Evolutionary conservation across 2,113 vertebrate species (phyloP).

Genomic region (Gorsachius goisagi): DNA sequence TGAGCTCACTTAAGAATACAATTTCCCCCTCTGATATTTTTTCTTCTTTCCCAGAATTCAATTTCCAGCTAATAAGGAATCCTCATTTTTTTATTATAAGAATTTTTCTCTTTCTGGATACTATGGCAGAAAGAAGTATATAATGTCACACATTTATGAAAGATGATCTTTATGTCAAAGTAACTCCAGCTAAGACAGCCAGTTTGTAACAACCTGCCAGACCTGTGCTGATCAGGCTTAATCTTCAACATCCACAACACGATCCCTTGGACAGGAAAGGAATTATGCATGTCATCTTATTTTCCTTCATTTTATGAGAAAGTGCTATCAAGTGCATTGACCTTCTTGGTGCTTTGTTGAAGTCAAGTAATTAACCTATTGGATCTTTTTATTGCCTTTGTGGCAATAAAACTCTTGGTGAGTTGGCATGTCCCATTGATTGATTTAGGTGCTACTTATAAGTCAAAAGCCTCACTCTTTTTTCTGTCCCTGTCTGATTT

Average conservation of each 20-base stretch:
- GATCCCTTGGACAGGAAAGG: neutral
- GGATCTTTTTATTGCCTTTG: slow-evolving; percentile 36
- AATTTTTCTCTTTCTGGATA: neutral
- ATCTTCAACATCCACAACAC: neutral
- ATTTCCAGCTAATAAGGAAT: slow-evolving; percentile 25
- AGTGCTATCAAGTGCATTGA: neutral
- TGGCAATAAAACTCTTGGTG: neutral
- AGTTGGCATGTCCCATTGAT: neutral
- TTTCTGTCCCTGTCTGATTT: neutral
- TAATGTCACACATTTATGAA: neutral
- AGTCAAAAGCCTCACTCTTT: neutral
- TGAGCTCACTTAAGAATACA: slow-evolving; percentile 30
- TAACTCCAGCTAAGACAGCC: neutral
- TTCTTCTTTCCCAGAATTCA: neutral
- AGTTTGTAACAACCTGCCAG: neutral
- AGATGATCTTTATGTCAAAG: neutral
- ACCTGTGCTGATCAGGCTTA: neutral
- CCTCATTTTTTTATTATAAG: neutral
- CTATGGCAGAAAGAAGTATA: neutral
- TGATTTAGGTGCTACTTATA: neutral
- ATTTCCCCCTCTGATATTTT: slow-evolving; percentile 8
- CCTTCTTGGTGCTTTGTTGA: neutral
- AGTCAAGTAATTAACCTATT: slow-evolving; percentile 39
- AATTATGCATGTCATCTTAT: neutral
- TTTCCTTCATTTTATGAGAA: slow-evolving; percentile 24